Base-by-base conservation (phyloP, 2,113 vertebrate genomes). In the Bubo blakistoni region DNA sequence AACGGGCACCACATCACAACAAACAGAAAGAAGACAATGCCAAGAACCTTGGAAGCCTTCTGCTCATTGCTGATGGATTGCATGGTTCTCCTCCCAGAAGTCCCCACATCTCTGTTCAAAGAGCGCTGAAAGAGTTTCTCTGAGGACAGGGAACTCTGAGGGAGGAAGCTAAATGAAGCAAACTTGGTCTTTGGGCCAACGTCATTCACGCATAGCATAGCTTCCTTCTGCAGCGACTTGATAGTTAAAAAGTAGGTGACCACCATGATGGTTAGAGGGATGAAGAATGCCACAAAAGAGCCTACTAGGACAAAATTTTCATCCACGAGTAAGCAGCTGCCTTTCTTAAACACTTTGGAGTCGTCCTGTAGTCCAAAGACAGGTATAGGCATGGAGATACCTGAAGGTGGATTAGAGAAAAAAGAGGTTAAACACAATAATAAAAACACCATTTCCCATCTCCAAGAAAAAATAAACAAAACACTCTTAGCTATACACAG, bases 1-100 rank as follows among this genome's bases (percentile, higher is more conserved):
- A 99, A 99, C 0, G 99, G 99, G 94, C 99, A 99, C 99, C 99
- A 99, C 99, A 99, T 99, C 88, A 99, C 98, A 83, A 99, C 99
- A 30, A 99, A 99, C 71, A 99, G 98, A 51, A 99, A 99, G 95
- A 99, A 99, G 70, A 99, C 99, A 57, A 99, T 99, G 30, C 99
- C 99, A 57, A 99, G 98, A 47, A 99, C 99, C 96, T 99, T 99
- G 81, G 99, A 99, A 4, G 99, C 99, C 94, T 99, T 99, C 96
- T 99, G 99, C 92, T 99, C 99, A 0, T 99, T 99, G 98, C 98
- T 99, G 97, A 99, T 99, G 58, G 99, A 99, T 98, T 99, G 99
- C 98, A 99, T 98, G 66, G 99, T 99, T 96, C 99, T 98, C 17
- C 99, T 98, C 55, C 99, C 98, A 1, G 98, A 98, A 79, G 96